Conservation (phyloP, 2,113 vertebrate species). For the Grammomys dolichurus region DNA sequence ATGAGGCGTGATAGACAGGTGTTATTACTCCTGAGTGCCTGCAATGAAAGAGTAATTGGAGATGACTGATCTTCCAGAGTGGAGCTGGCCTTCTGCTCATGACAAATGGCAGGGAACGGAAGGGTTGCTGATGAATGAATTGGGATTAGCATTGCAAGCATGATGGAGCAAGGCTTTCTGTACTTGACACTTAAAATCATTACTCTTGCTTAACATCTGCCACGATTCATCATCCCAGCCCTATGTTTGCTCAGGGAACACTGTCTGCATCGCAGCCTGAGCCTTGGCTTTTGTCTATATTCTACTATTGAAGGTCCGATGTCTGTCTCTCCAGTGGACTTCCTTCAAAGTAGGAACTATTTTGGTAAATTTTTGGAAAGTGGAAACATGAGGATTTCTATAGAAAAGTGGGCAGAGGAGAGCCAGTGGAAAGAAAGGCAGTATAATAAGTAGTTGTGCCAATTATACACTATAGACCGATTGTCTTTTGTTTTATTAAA, state of each 20-base stretch:
- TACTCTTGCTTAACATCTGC: conserved; percentile 76
- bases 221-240: conserved; percentile 69
- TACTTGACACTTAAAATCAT: conserved; percentile 74
- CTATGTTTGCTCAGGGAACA: conserved; percentile 54
- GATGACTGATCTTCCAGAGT: conserved; percentile 63
- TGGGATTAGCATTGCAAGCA: conserved; percentile 68
- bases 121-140: conserved; percentile 73
- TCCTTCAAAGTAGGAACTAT: background rate
- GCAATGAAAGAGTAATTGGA: conserved; percentile 46
- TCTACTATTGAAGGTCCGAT: background rate
- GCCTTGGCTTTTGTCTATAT: conserved; percentile 41
- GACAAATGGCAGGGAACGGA: conserved; percentile 70
- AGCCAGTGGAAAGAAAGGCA: background rate
- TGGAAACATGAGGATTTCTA: conserved; percentile 36
- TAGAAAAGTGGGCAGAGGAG: background rate
- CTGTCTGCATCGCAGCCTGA: conserved; percentile 58
- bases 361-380: background rate
- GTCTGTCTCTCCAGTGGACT: background rate
- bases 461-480: background rate
- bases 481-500: background rate
- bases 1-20: background rate
- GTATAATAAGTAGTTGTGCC: background rate
- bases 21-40: background rate
- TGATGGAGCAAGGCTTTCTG: conserved; percentile 70
- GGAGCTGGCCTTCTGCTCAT: conserved; percentile 57